phyloP scores from a whole-genome alignment of 1,140 invertebrate genomes.

The Steinernema feltiae region DNA sequence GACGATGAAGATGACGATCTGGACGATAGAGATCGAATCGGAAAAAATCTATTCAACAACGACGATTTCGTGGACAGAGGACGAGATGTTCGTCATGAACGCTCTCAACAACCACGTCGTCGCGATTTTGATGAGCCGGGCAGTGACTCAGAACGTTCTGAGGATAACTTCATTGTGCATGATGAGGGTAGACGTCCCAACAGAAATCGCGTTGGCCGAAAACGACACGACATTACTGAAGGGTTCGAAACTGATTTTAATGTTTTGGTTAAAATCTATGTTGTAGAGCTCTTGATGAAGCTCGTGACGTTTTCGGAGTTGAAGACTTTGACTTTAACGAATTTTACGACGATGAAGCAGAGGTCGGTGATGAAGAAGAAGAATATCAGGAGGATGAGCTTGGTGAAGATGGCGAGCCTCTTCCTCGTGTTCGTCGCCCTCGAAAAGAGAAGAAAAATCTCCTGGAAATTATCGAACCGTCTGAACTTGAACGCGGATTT shows the following conservation, averaged over 20 bases:
- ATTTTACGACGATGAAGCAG: conserved; percentile 66
- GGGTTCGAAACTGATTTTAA: conserved; percentile 65
- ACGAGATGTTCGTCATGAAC: conserved; percentile 18
- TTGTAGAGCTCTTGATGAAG: conserved; percentile 78
- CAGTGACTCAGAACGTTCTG: conserved; percentile 58
- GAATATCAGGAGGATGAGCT: conserved; percentile 69
- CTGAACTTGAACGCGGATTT: conserved; percentile 87
- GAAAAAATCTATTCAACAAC: conserved; percentile 62
- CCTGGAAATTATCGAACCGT: conserved; percentile 76
- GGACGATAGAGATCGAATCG: conserved; percentile 67
- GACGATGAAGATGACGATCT: conserved; percentile 69
- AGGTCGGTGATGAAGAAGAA: conserved; percentile 64
- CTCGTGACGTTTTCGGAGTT: conserved; percentile 97
- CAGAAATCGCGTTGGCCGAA: conserved; percentile 75
- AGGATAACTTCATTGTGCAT: conserved; percentile 94
- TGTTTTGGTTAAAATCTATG: not conserved
- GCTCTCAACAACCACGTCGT: conserved; percentile 36
- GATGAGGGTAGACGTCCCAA: conserved; percentile 85
- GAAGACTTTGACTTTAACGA: conserved; percentile 92
- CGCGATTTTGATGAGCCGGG: conserved; percentile 58
- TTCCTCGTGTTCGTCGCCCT: not conserved
- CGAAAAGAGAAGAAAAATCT: conserved; percentile 68
- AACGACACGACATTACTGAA: conserved; percentile 74
- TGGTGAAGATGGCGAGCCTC: conserved; percentile 59
- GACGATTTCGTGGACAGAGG: conserved; percentile 6